Evolutionary conservation across 2,888 invertebrate genomes (phyloP).

Genomic region (Lumbricus terrestris): DNA sequence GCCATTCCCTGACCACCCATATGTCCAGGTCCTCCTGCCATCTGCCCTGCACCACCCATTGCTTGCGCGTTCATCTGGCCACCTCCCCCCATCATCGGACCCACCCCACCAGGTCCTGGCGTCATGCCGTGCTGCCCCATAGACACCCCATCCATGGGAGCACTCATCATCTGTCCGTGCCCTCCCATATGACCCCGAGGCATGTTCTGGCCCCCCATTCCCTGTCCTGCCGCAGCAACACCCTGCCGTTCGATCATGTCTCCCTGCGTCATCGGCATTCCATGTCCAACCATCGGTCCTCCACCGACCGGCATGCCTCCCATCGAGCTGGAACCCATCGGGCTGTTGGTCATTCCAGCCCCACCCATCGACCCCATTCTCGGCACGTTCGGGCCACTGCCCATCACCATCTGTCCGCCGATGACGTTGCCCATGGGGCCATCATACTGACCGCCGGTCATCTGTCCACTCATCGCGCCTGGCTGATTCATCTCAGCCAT

Average conservation of each 20-base stretch:
- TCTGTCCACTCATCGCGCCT: not conserved
- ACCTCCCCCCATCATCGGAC: constrained; percentile 3
- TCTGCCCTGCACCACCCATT: not conserved
- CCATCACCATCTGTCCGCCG: not conserved
- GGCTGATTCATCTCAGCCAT: constrained; percentile 16
- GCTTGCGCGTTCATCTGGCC: not conserved
- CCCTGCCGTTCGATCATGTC: constrained; percentile 4
- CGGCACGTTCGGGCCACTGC: not conserved
- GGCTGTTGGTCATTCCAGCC: constrained; percentile 7
- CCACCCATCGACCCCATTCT: constrained; percentile 7
- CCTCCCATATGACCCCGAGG: constrained; percentile 6
- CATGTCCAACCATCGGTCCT: not conserved
- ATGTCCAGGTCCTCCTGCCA: not conserved
- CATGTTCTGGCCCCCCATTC: not conserved
- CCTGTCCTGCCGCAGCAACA: not conserved
- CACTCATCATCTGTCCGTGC: constrained; percentile 8
- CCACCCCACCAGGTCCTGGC: not conserved
- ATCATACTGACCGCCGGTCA: constrained; percentile 6
- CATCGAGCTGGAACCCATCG: constrained; percentile 15
- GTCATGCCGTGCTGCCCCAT: constrained; percentile 13
- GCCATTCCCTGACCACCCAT: constrained; percentile 7
- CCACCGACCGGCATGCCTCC: not conserved
- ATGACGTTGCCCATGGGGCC: not conserved
- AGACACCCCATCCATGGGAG: constrained; percentile 8
- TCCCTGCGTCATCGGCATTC: constrained; percentile 9